phyloP scores from a whole-genome alignment of 2,797 vertebrate genomes.

The Pseudopleuronectes americanus region DNA sequence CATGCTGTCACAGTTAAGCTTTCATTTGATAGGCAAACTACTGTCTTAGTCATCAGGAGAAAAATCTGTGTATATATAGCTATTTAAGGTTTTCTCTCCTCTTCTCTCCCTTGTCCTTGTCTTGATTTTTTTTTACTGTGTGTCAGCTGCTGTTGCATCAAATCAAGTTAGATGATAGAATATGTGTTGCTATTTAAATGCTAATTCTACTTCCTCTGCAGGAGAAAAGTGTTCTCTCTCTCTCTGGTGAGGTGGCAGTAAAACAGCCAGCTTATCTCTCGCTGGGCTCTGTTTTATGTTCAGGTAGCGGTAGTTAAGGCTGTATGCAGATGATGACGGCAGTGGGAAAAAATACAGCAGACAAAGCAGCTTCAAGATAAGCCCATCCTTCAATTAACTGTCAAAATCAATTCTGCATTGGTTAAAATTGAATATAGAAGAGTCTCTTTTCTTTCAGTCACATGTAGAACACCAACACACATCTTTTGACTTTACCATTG shows the following conservation, averaged over 20 bases:
- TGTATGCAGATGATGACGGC: conserved; percentile 43
- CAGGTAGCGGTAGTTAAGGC: conserved; percentile 51
- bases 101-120: conserved; percentile 6
- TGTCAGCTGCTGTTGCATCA: conserved; percentile 61
- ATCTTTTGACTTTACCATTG: conserved; percentile 6
- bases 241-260: conserved; percentile 48
- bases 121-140: conserved; percentile 44
- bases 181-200: conserved; percentile 75
- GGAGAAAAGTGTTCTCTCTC: conserved; percentile 39
- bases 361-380: conserved; percentile 54
- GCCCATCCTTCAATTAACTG: conserved; percentile 53
- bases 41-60: conserved; percentile 10
- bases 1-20: neutral
- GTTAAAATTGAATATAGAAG: conserved; percentile 30
- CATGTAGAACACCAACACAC: neutral
- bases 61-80: conserved; percentile 25
- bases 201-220: conserved; percentile 62
- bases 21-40: conserved; percentile 11
- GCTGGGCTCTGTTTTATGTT: conserved; percentile 51
- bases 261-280: conserved; percentile 59
- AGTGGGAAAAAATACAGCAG: conserved; percentile 35
- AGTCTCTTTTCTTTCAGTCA: neutral
- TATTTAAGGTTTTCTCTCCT: conserved; percentile 20
- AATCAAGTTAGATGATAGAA: conserved; percentile 64
- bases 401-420: conserved; percentile 49